Base-by-base conservation (phyloP, 2,797 vertebrate species). In the Poeciliopsis paucimaculata region DNA sequence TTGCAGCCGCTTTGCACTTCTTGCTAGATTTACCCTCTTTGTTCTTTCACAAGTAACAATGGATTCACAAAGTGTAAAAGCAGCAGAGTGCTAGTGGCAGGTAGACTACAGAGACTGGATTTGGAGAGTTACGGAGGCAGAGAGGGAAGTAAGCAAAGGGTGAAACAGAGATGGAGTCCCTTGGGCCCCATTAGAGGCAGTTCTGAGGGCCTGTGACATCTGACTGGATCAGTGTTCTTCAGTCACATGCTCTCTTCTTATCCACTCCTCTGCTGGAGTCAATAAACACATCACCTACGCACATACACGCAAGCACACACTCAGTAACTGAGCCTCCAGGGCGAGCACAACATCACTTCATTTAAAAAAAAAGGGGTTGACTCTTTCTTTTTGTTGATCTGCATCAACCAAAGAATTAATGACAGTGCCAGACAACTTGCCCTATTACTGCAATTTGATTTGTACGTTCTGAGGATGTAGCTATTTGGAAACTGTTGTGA, bases 201-300 rank as follows among this genome's bases (percentile, higher is more conserved):
- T 95, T 94, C 92, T 94, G 92, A 95, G 92, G 91, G 92, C 90
- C 92, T 86, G 93, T 94, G 94, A 95, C 94, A 95, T 95, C 93
- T 94, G 94, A 94, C 94, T 94, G 93, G 94, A 95, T 95, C 95
- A 95, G 93, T 91, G 90, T 92, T 94, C 87, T 90, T 92, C 93
- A 94, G 93, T 93, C 90, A 89, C 91, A 91, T 89, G 87, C 92
- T 93, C 90, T 92, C 87, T 85, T 93, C 94, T 95, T 93, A 95
- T 95, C 95, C 94, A 95, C 93, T 95, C 93, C 91, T 89, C 89
- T 82, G 45, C 86, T 78, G 86, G 89, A 95, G 94, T 95, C 94
- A 94, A 95, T 95, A 95, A 95, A 95, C 93, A 94, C 93, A 92
- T 94, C 93, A 93, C 90, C 92, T 90, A 91, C 91, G 57, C 92